These are phyloP conservation scores for Glareola pratincola DNA, from an alignment of 2,113 vertebrate genomes.

Conservation along the genomic window DNA sequence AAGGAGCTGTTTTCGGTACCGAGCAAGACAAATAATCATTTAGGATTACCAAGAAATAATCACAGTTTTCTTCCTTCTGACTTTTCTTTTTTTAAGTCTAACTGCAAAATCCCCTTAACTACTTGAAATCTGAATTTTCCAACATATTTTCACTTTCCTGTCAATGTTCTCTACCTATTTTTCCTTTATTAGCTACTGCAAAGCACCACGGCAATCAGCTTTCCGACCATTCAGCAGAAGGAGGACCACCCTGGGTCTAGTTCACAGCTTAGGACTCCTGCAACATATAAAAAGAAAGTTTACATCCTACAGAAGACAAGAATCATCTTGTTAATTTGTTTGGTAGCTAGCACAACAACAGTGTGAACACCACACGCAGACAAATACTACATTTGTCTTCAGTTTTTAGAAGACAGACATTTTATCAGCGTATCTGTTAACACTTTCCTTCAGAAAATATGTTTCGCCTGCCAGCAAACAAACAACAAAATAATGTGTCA, in stretches of 20 bases:
- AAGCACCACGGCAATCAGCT: background rate
- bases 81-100: background rate
- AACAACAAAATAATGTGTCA: constrained; percentile 49
- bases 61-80: background rate
- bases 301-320: background rate
- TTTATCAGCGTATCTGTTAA: constrained; percentile 61
- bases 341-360: constrained; percentile 10
- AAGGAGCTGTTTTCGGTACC: constrained; percentile 39
- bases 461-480: constrained; percentile 57
- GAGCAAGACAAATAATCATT: background rate
- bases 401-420: constrained; percentile 57
- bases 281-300: background rate
- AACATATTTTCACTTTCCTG: background rate
- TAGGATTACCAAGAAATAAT: background rate
- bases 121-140: background rate
- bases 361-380: constrained; percentile 36
- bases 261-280: background rate
- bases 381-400: constrained; percentile 55
- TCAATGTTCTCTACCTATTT: background rate
- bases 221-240: background rate
- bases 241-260: background rate
- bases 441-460: constrained; percentile 63
- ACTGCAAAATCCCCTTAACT: background rate
- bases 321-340: constrained; percentile 47
- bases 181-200: background rate